Conservation (phyloP, 2,888 invertebrate species). For the Sarcophaga subvicina region DNA sequence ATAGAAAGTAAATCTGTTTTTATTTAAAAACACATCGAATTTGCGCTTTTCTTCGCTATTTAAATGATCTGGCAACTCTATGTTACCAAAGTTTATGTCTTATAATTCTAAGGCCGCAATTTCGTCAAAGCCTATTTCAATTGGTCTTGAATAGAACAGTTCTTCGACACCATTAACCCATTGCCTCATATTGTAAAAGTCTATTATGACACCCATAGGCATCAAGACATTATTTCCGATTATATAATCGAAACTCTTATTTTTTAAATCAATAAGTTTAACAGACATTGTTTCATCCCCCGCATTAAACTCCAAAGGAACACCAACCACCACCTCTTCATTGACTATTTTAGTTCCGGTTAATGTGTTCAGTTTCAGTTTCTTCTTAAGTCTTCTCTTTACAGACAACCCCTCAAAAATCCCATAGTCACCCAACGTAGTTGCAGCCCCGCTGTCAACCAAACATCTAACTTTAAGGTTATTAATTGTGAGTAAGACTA, state of each 20-base stretch:
- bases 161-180: not conserved
- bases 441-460: not conserved
- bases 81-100: not conserved
- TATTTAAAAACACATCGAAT: too few relatives aligned
- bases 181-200: not conserved
- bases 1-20: too few relatives aligned
- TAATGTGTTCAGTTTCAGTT: not conserved
- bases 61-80: too few relatives aligned
- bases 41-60: too few relatives aligned
- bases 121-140: not conserved
- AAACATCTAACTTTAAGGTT: conserved; percentile 26
- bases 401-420: conserved; percentile 5
- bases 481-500: conserved; percentile 28
- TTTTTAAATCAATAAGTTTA: conserved; percentile 10
- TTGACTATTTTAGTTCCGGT: not conserved
- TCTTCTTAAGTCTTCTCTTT: not conserved
- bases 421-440: conserved; percentile 21
- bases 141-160: not conserved
- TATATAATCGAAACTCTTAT: conserved; percentile 22
- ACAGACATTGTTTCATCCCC: conserved; percentile 26
- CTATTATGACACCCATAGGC: not conserved
- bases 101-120: not conserved
- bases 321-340: not conserved
- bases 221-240: not conserved
- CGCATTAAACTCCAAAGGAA: conserved; percentile 3